phyloP scores from a whole-genome alignment of 2,888 invertebrate genomes.

The Hypomecis atomaria region DNA sequence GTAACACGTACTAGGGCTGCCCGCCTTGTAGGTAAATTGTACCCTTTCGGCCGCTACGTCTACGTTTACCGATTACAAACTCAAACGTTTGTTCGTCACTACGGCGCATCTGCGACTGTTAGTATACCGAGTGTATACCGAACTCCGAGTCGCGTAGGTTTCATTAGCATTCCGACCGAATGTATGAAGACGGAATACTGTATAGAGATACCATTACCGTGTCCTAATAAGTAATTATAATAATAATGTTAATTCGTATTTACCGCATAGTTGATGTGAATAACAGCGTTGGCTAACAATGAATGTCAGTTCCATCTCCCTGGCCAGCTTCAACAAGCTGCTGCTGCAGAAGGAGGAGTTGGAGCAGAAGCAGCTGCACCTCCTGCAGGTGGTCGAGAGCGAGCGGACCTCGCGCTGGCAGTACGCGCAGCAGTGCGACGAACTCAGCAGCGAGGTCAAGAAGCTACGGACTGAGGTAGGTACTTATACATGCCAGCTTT shows the following conservation, averaged over 20 bases:
- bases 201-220: neutral
- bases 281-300: conserved; percentile 1
- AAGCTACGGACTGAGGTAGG: conserved; percentile 93
- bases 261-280: neutral
- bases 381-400: conserved; percentile 95
- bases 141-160: no score
- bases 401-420: conserved; percentile 97
- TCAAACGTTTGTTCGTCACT: no score
- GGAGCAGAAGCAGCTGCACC: conserved; percentile 95
- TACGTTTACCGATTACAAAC: no score
- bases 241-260: no score
- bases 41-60: no score
- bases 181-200: no score
- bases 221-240: neutral
- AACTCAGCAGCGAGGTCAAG: conserved; percentile 94
- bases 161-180: no score
- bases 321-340: conserved; percentile 92
- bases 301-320: neutral
- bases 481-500: no score
- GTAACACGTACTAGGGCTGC: no score
- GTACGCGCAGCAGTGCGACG: conserved; percentile 96
- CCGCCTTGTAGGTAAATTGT: no score
- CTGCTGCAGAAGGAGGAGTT: conserved; percentile 95
- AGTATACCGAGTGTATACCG: no score
- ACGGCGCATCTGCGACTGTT: no score